These are phyloP conservation scores for Ernsta delagoae DNA, from an alignment of 2,888 invertebrate genomes.

Conservation along the genomic window DNA sequence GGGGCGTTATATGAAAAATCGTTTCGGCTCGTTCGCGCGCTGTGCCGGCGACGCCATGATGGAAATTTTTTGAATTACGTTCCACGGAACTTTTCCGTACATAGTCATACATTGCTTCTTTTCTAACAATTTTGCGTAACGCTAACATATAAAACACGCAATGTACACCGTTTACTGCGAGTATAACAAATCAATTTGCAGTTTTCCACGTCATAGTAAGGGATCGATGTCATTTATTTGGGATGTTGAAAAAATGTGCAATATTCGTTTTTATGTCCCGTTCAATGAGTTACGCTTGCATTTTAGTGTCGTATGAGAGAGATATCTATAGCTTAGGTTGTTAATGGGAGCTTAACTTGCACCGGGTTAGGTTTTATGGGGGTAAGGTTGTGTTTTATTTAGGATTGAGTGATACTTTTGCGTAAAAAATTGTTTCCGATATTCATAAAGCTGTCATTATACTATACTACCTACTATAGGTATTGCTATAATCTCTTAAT, in stretches of 20 bases:
- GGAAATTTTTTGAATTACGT: conserved; percentile 25
- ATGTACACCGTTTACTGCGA: conserved; percentile 7
- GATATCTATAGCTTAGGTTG: conserved; percentile 37
- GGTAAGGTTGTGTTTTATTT: conserved; percentile 34
- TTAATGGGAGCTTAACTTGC: conserved; percentile 35
- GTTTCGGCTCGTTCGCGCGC: conserved; percentile 49
- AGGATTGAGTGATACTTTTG: conserved; percentile 12
- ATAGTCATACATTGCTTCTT: conserved; percentile 18
- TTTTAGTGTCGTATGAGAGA: conserved; percentile 37
- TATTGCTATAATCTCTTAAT: too few species aligned
- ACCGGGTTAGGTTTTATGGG: conserved; percentile 38
- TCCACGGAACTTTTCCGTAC: background rate
- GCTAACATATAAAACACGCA: background rate
- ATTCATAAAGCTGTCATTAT: too few species aligned
- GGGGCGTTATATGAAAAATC: conserved; percentile 59
- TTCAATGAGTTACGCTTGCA: conserved; percentile 37
- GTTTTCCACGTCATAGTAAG: conserved; percentile 17
- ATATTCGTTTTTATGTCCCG: conserved; percentile 37
- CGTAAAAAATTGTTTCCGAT: too few species aligned
- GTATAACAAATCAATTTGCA: conserved; percentile 28
- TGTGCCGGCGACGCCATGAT: conserved; percentile 23
- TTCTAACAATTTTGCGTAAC: background rate
- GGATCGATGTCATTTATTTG: conserved; percentile 36
- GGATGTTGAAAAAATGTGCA: conserved; percentile 38
- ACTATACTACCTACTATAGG: too few species aligned